Conservation (phyloP, 2,797 vertebrate genomes). For the Enteromius treurensis region DNA sequence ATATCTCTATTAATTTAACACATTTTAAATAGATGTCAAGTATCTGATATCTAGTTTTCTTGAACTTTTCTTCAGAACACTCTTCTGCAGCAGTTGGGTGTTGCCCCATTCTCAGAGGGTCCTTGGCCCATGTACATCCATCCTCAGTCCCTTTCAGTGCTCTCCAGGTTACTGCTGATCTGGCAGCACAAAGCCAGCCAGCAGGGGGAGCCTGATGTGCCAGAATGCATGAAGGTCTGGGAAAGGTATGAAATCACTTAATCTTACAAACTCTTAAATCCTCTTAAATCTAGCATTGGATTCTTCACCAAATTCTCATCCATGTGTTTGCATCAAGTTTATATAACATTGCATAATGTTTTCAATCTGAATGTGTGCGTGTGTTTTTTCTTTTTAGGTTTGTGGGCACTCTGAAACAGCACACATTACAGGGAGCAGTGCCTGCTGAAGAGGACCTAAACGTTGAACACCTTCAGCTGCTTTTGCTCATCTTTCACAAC, state of each 20-base stretch:
- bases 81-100: conserved; percentile 93
- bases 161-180: conserved; percentile 92
- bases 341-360: neutral
- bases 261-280: neutral
- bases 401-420: conserved; percentile 92
- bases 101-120: conserved; percentile 94
- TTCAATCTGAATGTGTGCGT: neutral
- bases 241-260: conserved; percentile 84
- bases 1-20: neutral
- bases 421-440: conserved; percentile 86
- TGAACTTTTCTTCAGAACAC: conserved; percentile 81
- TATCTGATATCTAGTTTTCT: conserved; percentile 8
- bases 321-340: neutral
- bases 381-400: conserved; percentile 76
- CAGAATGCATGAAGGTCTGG: conserved; percentile 97
- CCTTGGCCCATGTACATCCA: conserved; percentile 97
- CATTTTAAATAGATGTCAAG: neutral
- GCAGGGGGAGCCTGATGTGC: conserved; percentile 93
- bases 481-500: conserved; percentile 96
- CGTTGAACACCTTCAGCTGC: conserved; percentile 94
- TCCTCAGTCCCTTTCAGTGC: conserved; percentile 93
- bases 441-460: conserved; percentile 94
- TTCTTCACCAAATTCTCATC: neutral
- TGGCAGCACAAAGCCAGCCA: conserved; percentile 95
- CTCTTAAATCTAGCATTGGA: neutral